phyloP scores from a whole-genome alignment of 2,888 invertebrate species.

The Exocentrus adspersus region DNA sequence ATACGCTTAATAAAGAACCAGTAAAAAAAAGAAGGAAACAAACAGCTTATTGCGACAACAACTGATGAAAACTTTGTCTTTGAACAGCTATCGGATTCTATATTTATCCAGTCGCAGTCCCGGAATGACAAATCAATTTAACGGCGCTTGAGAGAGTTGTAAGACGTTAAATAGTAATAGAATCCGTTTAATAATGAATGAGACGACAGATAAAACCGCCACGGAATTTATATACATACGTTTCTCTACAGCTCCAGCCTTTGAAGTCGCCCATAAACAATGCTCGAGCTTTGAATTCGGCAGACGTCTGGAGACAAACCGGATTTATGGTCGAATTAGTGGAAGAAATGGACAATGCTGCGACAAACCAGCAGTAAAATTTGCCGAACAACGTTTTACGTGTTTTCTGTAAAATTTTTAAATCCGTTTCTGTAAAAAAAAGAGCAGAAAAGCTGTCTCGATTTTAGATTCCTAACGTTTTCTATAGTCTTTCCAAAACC shows the following conservation, averaged over 20 bases:
- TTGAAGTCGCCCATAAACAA: conserved; percentile 5
- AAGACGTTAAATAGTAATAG: not conserved
- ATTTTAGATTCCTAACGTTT: too few species aligned
- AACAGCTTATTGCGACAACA: too few species aligned
- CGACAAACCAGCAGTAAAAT: not conserved
- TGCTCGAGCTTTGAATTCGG: not conserved
- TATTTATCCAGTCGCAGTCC: not conserved
- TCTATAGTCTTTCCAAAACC: too few species aligned
- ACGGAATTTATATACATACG: conserved; percentile 1
- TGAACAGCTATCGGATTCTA: not conserved
- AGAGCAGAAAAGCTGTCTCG: too few species aligned
- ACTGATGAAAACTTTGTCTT: not conserved
- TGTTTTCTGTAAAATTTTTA: too few species aligned
- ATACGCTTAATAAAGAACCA: too few species aligned
- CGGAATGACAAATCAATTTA: not conserved
- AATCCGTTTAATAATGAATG: not conserved
- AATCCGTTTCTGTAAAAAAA: too few species aligned
- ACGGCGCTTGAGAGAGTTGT: not conserved
- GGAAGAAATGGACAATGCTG: not conserved
- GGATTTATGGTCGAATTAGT: conserved; percentile 7
- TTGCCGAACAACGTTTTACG: too few species aligned
- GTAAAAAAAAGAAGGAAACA: too few species aligned
- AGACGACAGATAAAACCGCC: not conserved
- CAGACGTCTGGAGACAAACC: not conserved
- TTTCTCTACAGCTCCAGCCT: not conserved